phyloP scores from a whole-genome alignment of 2,113 vertebrate genomes.

The Paracanthobrama guichenoti region DNA sequence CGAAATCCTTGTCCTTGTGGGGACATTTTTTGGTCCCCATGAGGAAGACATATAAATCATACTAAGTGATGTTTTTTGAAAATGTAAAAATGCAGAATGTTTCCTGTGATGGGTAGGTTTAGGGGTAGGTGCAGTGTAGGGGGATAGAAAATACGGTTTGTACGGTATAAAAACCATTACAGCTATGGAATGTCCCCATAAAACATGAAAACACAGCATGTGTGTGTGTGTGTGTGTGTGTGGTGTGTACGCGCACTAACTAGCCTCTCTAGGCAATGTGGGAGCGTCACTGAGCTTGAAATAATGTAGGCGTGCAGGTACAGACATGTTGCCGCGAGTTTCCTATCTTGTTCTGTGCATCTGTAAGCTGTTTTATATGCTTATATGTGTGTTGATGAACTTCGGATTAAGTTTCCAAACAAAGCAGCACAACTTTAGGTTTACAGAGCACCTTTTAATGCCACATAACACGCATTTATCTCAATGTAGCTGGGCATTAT shows the following conservation, averaged over 20 bases:
- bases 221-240: not conserved
- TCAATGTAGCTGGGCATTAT: not conserved
- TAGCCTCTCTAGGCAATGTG: constrained; percentile 21
- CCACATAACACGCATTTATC: not conserved
- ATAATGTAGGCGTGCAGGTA: constrained; percentile 13
- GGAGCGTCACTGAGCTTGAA: constrained; percentile 14
- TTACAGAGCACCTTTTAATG: not conserved
- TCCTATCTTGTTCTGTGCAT: not conserved
- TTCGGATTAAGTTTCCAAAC: not conserved
- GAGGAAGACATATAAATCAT: too few relatives aligned
- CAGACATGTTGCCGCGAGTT: not conserved
- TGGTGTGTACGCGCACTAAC: not conserved
- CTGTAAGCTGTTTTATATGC: constrained; percentile 15
- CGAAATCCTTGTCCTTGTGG: too few relatives aligned
- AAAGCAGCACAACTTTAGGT: not conserved
- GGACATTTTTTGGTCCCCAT: too few relatives aligned
- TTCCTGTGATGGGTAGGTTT: too few relatives aligned
- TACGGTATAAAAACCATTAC: too few relatives aligned
- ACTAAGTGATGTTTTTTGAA: too few relatives aligned
- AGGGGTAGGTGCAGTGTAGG: too few relatives aligned
- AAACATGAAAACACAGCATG: too few relatives aligned
- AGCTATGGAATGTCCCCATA: too few relatives aligned
- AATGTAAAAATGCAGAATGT: too few relatives aligned
- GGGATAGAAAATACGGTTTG: too few relatives aligned
- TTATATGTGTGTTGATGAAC: not conserved